Conservation (phyloP, 1,140 invertebrate species). For the Bradysia coprophila region DNA sequence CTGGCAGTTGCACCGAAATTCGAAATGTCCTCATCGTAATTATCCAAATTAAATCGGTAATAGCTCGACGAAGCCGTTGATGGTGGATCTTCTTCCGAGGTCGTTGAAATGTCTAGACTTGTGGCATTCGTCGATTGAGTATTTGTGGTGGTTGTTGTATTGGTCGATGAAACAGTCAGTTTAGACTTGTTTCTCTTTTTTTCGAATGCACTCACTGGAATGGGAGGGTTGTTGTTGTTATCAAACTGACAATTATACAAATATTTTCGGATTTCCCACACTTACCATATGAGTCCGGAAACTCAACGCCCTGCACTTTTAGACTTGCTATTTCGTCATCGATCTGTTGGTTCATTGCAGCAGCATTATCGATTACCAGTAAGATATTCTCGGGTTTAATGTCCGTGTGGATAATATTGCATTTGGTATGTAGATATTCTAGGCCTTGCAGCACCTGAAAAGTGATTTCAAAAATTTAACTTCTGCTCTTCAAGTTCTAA, state of each 20-base stretch:
- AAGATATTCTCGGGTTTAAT: conserved; percentile 99
- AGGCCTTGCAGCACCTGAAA: conserved; percentile 57
- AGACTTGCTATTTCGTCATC: conserved; percentile 66
- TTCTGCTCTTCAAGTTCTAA: neutral
- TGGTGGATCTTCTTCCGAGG: neutral
- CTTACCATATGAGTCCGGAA: conserved; percentile 24
- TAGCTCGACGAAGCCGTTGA: neutral
- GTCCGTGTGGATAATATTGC: conserved; percentile 97
- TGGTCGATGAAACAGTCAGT: conserved; percentile 1
- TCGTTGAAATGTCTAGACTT: neutral
- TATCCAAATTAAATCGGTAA: neutral
- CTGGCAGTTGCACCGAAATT: neutral
- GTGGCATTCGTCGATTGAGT: neutral
- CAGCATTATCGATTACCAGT: conserved; percentile 67
- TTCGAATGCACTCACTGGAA: conserved; percentile 21
- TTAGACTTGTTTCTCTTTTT: conserved; percentile 12
- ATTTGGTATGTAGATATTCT: conserved; percentile 93
- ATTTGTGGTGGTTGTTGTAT: neutral
- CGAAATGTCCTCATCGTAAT: neutral
- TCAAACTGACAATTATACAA: neutral
- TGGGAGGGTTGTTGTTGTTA: too few relatives aligned
- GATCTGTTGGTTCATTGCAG: conserved; percentile 75
- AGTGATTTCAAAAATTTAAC: neutral
- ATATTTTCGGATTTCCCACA: neutral
- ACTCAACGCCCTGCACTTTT: conserved; percentile 33